Conservation (phyloP, 2,113 vertebrate genomes). For the Okapia johnstoni region DNA sequence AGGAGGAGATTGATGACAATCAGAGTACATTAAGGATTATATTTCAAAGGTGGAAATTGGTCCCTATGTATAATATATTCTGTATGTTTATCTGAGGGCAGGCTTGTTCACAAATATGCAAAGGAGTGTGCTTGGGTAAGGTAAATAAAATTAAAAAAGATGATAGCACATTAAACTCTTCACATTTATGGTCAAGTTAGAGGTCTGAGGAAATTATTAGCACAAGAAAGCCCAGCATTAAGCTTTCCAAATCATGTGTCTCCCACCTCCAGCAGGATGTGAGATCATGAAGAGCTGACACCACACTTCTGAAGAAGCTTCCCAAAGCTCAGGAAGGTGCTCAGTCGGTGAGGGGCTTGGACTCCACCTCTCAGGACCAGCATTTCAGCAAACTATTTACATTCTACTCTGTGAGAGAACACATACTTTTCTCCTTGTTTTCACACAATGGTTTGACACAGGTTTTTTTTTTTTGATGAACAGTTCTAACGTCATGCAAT, state of each 20-base stretch:
- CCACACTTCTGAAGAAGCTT: not conserved
- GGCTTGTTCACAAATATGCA: not conserved
- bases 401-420: not conserved
- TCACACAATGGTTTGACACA: not conserved
- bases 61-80: not conserved
- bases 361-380: not conserved
- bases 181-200: not conserved
- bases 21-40: not conserved
- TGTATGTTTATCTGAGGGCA: not conserved
- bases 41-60: not conserved
- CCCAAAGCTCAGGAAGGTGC: not conserved
- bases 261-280: not conserved
- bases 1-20: not conserved
- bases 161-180: not conserved
- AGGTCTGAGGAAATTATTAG: not conserved
- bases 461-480: not conserved
- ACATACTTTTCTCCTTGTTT: not conserved
- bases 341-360: not conserved
- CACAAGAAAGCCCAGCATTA: not conserved
- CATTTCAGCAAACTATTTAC: not conserved
- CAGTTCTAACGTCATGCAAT: not conserved
- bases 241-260: not conserved
- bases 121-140: not conserved
- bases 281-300: not conserved
- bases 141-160: not conserved